Percentiles rank a stretch among this genome's conserved stretches.
phyloP scores from a whole-genome alignment of 1,140 invertebrate species.

The Drosophila subobscura region DNA sequence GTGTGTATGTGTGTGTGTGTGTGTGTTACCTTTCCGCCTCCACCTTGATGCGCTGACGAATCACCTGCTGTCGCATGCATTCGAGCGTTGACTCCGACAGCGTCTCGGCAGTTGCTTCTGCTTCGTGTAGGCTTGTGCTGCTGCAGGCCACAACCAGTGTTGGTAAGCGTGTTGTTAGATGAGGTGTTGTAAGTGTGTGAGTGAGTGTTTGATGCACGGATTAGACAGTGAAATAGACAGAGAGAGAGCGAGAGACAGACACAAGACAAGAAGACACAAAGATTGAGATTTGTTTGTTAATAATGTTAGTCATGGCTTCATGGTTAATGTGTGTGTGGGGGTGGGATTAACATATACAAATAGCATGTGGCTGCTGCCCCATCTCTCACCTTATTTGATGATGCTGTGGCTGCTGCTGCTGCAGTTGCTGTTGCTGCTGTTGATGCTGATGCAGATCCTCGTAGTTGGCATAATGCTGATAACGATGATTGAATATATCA shows the following conservation, averaged over 20 bases:
- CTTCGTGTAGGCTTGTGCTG: conserved; percentile 4
- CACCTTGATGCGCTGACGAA: conserved; percentile 88
- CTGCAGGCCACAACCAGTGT: conserved; percentile 73
- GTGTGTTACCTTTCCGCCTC: conserved; percentile 88
- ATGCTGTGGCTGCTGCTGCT: conserved; percentile 85
- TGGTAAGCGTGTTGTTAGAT: conserved; percentile 57
- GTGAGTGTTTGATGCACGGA: conserved; percentile 35
- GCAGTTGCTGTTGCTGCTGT: conserved; percentile 30
- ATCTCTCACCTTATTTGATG: conserved; percentile 85
- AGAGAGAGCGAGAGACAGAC: conserved; percentile 46
- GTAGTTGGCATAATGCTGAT: conserved; percentile 93
- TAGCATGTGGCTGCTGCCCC: neutral
- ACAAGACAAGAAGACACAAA: conserved; percentile 23
- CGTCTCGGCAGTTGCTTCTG: conserved; percentile 67
- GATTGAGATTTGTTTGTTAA: neutral
- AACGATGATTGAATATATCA: conserved; percentile 84
- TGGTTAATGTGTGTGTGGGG: no score
- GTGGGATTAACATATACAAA: no score
- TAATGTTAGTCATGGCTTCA: conserved; percentile 6
- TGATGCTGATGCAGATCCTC: conserved; percentile 90
- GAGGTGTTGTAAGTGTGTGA: conserved; percentile 27
- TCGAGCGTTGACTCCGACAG: conserved; percentile 88
- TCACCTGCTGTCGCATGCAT: conserved; percentile 89
- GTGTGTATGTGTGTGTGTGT: conserved; percentile 3
- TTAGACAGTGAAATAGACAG: conserved; percentile 50